Conservation (phyloP, 2,888 invertebrate genomes). For the Notodonta dromedarius region DNA sequence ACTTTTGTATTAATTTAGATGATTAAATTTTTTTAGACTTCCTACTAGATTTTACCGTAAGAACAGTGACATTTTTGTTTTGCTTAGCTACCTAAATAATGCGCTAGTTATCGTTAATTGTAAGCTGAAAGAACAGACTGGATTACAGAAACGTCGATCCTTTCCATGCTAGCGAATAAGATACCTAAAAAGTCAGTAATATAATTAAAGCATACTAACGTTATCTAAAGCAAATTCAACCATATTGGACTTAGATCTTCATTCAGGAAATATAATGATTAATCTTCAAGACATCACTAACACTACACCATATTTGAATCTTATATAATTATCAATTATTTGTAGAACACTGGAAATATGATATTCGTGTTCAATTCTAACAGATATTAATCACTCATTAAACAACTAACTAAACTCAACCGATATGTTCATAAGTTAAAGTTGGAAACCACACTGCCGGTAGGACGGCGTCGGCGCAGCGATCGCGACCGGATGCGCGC, state of each 20-base stretch:
- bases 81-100: no score
- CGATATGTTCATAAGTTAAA: conserved; percentile 1
- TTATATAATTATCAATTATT: conserved; percentile 12
- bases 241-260: conserved; percentile 48
- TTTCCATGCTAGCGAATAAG: no score
- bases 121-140: no score
- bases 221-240: conserved; percentile 73
- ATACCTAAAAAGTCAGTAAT: neutral
- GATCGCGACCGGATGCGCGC: conserved; percentile 57
- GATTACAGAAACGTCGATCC: no score
- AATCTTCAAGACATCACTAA: conserved; percentile 5
- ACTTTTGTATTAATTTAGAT: neutral
- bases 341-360: neutral
- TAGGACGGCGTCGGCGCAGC: conserved; percentile 34
- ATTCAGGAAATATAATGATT: conserved; percentile 27
- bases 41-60: no score
- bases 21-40: neutral
- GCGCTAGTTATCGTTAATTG: no score
- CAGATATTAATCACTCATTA: neutral
- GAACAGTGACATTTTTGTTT: no score
- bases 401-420: neutral
- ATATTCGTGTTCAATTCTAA: neutral
- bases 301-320: neutral
- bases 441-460: conserved; percentile 4
- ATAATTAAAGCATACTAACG: conserved; percentile 48